phyloP scores from a whole-genome alignment of 1,140 invertebrate genomes.

The Scaptodrosophila lebanonensis region DNA sequence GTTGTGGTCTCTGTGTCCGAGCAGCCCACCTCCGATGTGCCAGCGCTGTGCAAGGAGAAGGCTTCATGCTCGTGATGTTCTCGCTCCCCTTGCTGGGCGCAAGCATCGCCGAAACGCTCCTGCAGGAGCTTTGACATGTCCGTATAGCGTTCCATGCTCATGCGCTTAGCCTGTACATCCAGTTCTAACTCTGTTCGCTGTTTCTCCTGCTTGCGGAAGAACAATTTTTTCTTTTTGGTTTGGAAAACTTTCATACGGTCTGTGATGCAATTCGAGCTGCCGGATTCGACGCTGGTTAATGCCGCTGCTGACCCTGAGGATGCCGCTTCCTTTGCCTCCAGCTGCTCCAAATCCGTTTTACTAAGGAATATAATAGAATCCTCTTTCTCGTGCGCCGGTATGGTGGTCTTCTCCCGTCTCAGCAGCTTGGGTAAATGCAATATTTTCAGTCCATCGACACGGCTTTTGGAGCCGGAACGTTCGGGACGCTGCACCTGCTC shows the following conservation, averaged over 20 bases:
- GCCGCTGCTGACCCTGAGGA: constrained; percentile 46
- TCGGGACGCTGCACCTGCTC: constrained; percentile 76
- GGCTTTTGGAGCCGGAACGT: constrained; percentile 78
- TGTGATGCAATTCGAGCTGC: constrained; percentile 53
- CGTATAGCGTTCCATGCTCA: constrained; percentile 80
- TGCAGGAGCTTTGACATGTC: constrained; percentile 81
- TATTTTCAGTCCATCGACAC: constrained; percentile 78
- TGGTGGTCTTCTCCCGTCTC: constrained; percentile 79
- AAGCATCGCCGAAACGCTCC: constrained; percentile 78
- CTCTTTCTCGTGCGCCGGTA: constrained; percentile 80
- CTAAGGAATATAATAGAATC: constrained; percentile 82
- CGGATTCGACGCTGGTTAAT: background rate
- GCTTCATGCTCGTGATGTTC: constrained; percentile 34
- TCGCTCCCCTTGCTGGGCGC: constrained; percentile 12
- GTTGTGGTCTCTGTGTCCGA: constrained; percentile 68
- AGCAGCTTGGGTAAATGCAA: constrained; percentile 79
- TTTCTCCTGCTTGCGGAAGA: constrained; percentile 79
- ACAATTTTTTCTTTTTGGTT: constrained; percentile 80
- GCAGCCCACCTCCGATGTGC: constrained; percentile 30
- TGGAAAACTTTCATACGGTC: constrained; percentile 81
- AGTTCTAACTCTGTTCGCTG: constrained; percentile 75
- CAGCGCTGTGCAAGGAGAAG: constrained; percentile 46
- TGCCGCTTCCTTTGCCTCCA: constrained; percentile 75
- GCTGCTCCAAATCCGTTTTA: constrained; percentile 81
- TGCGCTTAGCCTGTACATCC: constrained; percentile 66